Percentiles rank a stretch among this genome's conserved stretches.
These are phyloP conservation scores for Trematomus bernacchii DNA, from an alignment of 2,797 vertebrate species.

Conservation along the genomic window DNA sequence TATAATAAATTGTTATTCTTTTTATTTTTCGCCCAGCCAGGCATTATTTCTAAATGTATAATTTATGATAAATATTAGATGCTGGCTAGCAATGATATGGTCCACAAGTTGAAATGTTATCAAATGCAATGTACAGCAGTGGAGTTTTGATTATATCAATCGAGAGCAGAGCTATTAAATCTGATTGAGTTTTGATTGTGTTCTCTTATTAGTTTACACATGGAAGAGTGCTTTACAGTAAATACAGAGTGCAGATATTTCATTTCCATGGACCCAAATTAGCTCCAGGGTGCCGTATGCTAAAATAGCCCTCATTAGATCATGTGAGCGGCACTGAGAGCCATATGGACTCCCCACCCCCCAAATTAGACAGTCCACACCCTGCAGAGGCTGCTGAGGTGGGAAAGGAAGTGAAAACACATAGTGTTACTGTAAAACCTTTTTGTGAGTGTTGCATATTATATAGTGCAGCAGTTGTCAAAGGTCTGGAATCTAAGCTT, in stretches of 20 bases:
- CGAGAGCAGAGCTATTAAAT: conserved; percentile 34
- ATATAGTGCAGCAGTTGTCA: background rate
- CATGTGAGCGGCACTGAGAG: conserved; percentile 10
- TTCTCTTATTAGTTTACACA: conserved; percentile 43
- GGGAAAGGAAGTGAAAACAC: conserved; percentile 20
- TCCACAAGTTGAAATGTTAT: conserved; percentile 16
- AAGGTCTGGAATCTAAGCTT: background rate
- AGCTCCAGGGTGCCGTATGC: conserved; percentile 34
- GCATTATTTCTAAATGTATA: background rate
- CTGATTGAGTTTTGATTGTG: conserved; percentile 39
- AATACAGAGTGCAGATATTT: conserved; percentile 48
- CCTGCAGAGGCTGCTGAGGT: conserved; percentile 27
- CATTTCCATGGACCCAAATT: conserved; percentile 46
- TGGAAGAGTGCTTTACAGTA: conserved; percentile 33
- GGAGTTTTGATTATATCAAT: conserved; percentile 32
- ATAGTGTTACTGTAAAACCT: conserved; percentile 2
- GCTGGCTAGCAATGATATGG: conserved; percentile 1
- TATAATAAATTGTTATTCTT: background rate
- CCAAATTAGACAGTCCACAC: conserved; percentile 51
- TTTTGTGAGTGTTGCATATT: background rate
- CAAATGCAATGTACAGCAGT: conserved; percentile 31
- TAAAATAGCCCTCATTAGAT: conserved; percentile 50
- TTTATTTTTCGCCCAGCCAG: background rate
- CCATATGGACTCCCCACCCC: conserved; percentile 38
- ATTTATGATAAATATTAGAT: conserved; percentile 14